Conservation (phyloP, 2,888 invertebrate species). For the Choreutis nemorana region DNA sequence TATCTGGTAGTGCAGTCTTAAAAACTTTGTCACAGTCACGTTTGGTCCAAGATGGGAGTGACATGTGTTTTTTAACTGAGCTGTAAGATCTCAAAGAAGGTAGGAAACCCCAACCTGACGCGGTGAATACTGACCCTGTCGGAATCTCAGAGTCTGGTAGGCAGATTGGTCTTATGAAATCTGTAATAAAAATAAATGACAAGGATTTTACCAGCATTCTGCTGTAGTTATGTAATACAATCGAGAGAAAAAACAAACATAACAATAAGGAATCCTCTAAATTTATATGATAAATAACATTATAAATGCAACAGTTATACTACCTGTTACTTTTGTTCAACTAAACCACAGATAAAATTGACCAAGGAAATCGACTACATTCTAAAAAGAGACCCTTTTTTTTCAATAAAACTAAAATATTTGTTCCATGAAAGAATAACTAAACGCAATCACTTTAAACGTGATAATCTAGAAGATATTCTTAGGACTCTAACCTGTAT, state of each 20-base stretch:
- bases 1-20: slow-evolving; percentile 17
- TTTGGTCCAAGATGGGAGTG: slow-evolving; percentile 21
- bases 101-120: slow-evolving; percentile 33
- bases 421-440: too few species aligned
- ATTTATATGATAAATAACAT: too few species aligned
- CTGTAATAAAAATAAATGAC: slow-evolving; percentile 17
- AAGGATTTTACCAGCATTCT: slow-evolving; percentile 1
- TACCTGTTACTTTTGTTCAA: too few species aligned
- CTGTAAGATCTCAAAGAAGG: slow-evolving; percentile 18
- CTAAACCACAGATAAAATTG: too few species aligned
- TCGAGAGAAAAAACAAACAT: too few species aligned
- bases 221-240: neutral
- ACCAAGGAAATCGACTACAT: too few species aligned
- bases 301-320: too few species aligned
- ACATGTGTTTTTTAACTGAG: slow-evolving; percentile 26
- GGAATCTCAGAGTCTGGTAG: slow-evolving; percentile 20
- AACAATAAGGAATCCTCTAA: too few species aligned
- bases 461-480: too few species aligned
- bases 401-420: too few species aligned
- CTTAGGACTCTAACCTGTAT: slow-evolving; percentile 23
- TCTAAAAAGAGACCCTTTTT: too few species aligned
- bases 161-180: slow-evolving; percentile 38
- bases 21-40: slow-evolving; percentile 19
- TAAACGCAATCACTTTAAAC: too few species aligned
- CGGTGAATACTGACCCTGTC: slow-evolving; percentile 16